Conservation (phyloP, 2,113 vertebrate genomes). For the Urocitellus parryii region DNA sequence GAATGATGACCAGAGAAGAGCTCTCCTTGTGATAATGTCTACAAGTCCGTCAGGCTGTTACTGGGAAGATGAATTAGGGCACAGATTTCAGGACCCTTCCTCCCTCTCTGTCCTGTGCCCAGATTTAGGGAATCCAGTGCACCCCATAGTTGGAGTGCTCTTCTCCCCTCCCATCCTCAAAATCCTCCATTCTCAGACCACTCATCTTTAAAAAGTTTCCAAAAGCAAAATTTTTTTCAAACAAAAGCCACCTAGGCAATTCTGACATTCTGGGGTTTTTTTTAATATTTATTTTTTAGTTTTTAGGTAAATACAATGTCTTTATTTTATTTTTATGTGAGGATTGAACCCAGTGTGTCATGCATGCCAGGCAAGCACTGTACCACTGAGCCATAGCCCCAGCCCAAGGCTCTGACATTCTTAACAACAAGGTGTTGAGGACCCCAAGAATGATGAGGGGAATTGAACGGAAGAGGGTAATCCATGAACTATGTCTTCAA, state of each 20-base stretch:
- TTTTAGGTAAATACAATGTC: too few relatives aligned
- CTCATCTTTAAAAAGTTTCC: neutral
- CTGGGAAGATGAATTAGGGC: neutral
- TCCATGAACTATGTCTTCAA: neutral
- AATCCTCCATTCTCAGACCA: neutral
- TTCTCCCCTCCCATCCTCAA: neutral
- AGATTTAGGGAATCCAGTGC: neutral
- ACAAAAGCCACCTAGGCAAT: neutral
- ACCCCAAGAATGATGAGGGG: neutral
- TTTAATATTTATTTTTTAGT: too few relatives aligned
- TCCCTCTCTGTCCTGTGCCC: neutral
- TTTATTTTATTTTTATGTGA: too few relatives aligned
- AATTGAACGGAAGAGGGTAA: neutral
- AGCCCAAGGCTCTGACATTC: neutral
- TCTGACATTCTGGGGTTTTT: neutral
- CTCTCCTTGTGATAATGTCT: neutral
- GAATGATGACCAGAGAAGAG: neutral
- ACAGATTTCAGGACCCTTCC: neutral
- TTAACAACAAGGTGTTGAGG: constrained; percentile 14
- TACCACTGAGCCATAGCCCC: too few relatives aligned
- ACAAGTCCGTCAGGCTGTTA: neutral
- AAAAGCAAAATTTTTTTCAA: neutral
- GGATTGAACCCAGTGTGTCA: too few relatives aligned
- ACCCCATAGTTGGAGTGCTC: neutral
- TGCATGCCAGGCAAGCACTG: too few relatives aligned